Percentiles rank a stretch among this genome's conserved stretches.
Evolutionary conservation across 2,888 invertebrate genomes (phyloP).

Genomic region (Dicyrtoma fusca): DNA sequence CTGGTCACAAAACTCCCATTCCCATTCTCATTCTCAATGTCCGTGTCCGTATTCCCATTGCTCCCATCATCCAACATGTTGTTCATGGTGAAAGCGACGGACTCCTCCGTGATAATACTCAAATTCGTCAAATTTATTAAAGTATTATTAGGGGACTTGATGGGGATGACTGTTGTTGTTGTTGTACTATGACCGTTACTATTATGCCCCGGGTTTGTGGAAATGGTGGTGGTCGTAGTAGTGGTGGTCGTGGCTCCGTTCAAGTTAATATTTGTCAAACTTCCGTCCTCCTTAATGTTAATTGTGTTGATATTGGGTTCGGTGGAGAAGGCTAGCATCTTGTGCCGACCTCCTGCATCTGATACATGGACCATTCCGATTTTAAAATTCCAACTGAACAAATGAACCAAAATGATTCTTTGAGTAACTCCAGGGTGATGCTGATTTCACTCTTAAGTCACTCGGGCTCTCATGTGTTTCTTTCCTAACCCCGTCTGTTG

Average conservation of each 20-base stretch:
- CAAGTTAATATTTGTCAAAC: slow-evolving; percentile 42
- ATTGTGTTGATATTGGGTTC: slow-evolving; percentile 50
- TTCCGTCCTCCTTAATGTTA: slow-evolving; percentile 33
- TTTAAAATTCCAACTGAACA: slow-evolving; percentile 27
- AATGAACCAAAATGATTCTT: slow-evolving; percentile 21
- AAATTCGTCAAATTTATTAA: slow-evolving; percentile 24
- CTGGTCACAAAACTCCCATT: slow-evolving; percentile 28
- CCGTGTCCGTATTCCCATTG: slow-evolving; percentile 41
- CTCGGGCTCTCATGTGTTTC: neutral
- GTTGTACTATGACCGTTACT: neutral
- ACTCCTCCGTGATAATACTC: slow-evolving; percentile 39
- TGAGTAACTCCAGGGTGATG: slow-evolving; percentile 25
- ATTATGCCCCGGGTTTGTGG: neutral
- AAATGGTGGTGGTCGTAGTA: neutral
- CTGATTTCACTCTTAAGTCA: neutral
- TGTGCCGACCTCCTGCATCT: slow-evolving; percentile 54
- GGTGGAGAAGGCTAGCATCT: slow-evolving; percentile 56
- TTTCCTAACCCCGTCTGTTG: too few species aligned
- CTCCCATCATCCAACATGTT: slow-evolving; percentile 14
- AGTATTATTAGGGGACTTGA: slow-evolving; percentile 2
- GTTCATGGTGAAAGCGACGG: slow-evolving; percentile 21
- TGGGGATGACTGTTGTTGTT: neutral
- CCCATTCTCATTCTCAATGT: slow-evolving; percentile 32
- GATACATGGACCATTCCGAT: slow-evolving; percentile 56
- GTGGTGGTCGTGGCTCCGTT: slow-evolving; percentile 42